A percentile compares a stretch with the other conserved stretches of the same genome.
Evolutionary conservation across 2,113 vertebrate species (phyloP).

Genomic region (Sylvicapra grimmia): DNA sequence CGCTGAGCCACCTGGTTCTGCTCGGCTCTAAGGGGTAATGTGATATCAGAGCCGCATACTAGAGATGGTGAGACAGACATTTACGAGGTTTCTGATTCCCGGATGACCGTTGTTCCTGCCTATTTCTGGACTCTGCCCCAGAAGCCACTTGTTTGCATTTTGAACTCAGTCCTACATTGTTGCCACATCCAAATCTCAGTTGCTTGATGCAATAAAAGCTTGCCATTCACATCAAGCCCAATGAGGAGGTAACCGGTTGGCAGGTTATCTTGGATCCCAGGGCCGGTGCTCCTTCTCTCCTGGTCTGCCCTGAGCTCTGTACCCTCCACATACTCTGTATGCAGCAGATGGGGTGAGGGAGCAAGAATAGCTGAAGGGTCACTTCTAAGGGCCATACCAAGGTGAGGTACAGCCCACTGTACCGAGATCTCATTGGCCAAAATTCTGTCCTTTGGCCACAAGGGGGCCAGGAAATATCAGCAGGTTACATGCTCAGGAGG

Average conservation of each 20-base stretch:
- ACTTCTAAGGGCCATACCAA: not conserved
- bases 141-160: not conserved
- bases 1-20: not conserved
- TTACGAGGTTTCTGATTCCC: not conserved
- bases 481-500: not conserved
- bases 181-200: too few species aligned
- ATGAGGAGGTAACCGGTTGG: not conserved
- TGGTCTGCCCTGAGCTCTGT: not conserved
- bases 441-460: not conserved
- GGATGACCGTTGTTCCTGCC: not conserved
- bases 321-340: rapidly evolving
- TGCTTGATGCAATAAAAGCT: not conserved
- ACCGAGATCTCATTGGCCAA: not conserved
- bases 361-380: rapidly evolving
- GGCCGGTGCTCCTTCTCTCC: not conserved
- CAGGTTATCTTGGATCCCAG: not conserved
- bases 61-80: not conserved
- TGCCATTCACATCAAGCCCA: not conserved
- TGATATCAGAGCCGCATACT: not conserved
- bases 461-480: too few species aligned
- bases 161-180: not conserved
- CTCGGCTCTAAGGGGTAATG: not conserved
- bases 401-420: not conserved
- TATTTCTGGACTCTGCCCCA: not conserved
- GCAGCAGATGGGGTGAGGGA: not conserved